phyloP scores from a whole-genome alignment of 1,140 invertebrate species.

The Schlechtendalia chinensis region DNA sequence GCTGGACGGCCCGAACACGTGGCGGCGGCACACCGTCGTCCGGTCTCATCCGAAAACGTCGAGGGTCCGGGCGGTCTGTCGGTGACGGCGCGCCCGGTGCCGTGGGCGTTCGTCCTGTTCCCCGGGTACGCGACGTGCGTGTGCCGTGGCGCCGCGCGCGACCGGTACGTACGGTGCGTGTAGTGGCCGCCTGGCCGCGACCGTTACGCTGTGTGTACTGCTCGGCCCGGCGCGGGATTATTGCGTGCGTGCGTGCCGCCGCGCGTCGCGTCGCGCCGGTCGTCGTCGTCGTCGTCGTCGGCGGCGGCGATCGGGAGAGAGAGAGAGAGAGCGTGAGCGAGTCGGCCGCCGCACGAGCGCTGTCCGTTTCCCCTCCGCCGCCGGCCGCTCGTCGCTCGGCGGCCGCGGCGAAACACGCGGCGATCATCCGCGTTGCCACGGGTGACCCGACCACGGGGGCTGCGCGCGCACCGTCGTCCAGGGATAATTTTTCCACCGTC shows the following conservation, averaged over 20 bases:
- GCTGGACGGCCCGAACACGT: too few relatives aligned
- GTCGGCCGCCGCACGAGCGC: background rate
- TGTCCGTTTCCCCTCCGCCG: background rate
- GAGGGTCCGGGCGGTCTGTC: background rate
- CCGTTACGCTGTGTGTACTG: slow-evolving; percentile 43
- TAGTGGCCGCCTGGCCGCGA: slow-evolving; percentile 28
- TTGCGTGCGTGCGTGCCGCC: background rate
- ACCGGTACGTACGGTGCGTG: slow-evolving; percentile 19
- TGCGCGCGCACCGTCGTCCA: slow-evolving; percentile 45
- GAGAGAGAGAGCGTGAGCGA: background rate
- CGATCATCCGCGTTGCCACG: slow-evolving; percentile 44
- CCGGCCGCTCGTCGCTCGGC: background rate
- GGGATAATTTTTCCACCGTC: slow-evolving; percentile 46
- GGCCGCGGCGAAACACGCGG: background rate
- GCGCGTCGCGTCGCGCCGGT: background rate
- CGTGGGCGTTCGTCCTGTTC: too few relatives aligned
- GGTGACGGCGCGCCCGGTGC: too few relatives aligned
- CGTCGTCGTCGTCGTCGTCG: background rate
- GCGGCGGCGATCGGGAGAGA: background rate
- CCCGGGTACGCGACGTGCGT: too few relatives aligned
- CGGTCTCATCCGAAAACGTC: too few relatives aligned
- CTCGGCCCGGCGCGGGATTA: slow-evolving; percentile 30
- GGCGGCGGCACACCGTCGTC: too few relatives aligned
- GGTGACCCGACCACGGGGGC: slow-evolving; percentile 22
- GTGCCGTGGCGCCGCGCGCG: slow-evolving; percentile 33